Evolutionary conservation across 2,888 invertebrate genomes (phyloP), one percentile per base, ranked within the genome.

Genomic region (Lasioglossum lativentre): DNA sequence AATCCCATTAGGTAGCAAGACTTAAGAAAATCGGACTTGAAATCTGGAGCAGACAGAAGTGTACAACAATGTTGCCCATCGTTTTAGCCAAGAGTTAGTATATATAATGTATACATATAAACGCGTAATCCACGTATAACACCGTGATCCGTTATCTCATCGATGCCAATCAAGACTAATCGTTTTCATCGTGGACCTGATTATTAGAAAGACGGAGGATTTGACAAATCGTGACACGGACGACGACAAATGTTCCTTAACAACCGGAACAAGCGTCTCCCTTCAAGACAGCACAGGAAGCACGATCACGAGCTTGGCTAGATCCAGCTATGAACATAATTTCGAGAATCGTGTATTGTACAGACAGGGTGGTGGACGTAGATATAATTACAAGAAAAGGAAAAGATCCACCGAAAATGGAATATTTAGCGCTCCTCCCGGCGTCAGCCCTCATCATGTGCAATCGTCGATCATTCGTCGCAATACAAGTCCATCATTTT

Each of bases 381-480:
- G 56, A 34, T 91, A 87, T 40, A 88, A 79, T 56, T 91, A 91
- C 12, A 90, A 88, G 34, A 91, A 88, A 30, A 89, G 89, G 47
- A 90, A 86, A 34, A 70, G 83, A 10, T 83, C 63, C 23, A n/a
- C 75, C n/a, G 82, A 66, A 40, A 85, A 91, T 85, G 86, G 89
- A 45, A 86, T 92, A 68, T 93, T 93, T 63, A 88, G 74, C 47
- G 93, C 93, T 16, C 93, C 93, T 4, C 83, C 89, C 6, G 93
- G 93, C 23, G 93, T 93, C 30, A 93, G 88, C 78, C 91, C 93
- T 45, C 93, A 92, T 85, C 91, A 91, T 45, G 91, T 93, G 63
- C 90, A 87, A 63, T 93, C 93, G 4, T 92, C 93, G 5, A 87
- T 91, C 40, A 86, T 91, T 45, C 90, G 92, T 63, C 88, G 90